Base-by-base conservation (phyloP, 2,888 invertebrate species). In the Macrostomum cliftonense region DNA sequence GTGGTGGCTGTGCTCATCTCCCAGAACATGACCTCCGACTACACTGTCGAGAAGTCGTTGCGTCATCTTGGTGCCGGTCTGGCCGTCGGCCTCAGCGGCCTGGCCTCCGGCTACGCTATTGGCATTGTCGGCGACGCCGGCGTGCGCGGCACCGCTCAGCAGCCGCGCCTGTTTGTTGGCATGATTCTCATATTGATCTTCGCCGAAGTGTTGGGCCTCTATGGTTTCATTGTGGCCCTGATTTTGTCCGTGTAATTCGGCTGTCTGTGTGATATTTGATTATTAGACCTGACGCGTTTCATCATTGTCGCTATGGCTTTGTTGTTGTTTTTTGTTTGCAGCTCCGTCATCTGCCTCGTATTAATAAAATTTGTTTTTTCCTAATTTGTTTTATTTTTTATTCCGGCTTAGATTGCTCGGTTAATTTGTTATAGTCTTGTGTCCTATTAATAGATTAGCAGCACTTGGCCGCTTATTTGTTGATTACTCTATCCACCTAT, bases 111-210 rank as follows among this genome's bases (percentile, higher is more conserved):
- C 51, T 99, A 95, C 76, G 97, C 97, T 71, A 97, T 97, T 73
- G 97, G 97, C 65, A 93, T 97, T 66, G 95, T 97, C 51, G 97
- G 97, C 61, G 95, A 97, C 72, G 93, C 95, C 49, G 97, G 97
- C 66, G 95, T 97, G 50, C 79, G 95, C 70, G 97, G 97, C 64
- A 95, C 91, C 61, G 97, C 95, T 59, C 97, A 99, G 71, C 97
- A 99, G 72, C 97, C 97, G 49, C 83, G 97, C 74, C 80, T 97
- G 67, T 99, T 93, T 78, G 95, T 99, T 71, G 97, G 97, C 73
- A 95, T 95, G 93, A 93, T 95, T 74, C 81, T 97, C 70, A 99
- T 99, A 77, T 85, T 99, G 75, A 99, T 99, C 78, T 99, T 97
- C 78, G 95, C 97, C 69, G 97, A 99, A 81, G 97, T 97, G 72